A percentile compares a stretch with the other conserved stretches of the same genome.
Conservation (phyloP, 2,888 invertebrate species). For the Octonoba sinensis region DNA sequence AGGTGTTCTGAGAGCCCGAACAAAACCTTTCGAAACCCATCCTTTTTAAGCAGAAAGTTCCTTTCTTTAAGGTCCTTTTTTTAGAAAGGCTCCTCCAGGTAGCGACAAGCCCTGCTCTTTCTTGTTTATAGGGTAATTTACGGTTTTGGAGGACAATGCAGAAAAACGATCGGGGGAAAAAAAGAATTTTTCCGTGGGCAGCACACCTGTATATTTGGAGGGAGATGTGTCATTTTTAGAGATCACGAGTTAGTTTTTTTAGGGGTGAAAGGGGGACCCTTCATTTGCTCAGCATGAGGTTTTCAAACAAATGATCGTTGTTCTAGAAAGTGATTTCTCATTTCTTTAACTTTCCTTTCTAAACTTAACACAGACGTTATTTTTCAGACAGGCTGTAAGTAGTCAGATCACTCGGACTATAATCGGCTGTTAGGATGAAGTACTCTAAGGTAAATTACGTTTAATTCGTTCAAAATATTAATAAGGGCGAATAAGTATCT, state of each 20-base stretch:
- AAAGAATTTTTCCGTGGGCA: slow-evolving; percentile 19
- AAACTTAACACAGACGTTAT: slow-evolving; percentile 47
- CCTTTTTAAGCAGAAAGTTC: slow-evolving; percentile 37
- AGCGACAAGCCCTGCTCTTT: slow-evolving; percentile 20
- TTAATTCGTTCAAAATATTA: too few relatives aligned
- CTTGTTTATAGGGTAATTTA: slow-evolving; percentile 49
- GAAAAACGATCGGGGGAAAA: not conserved
- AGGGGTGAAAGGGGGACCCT: slow-evolving; percentile 16
- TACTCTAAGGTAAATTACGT: not conserved
- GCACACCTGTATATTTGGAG: slow-evolving; percentile 53
- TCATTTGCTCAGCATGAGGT: slow-evolving; percentile 45
- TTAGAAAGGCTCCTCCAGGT: slow-evolving; percentile 24
- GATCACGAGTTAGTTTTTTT: slow-evolving; percentile 9
- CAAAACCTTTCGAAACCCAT: slow-evolving; percentile 36
- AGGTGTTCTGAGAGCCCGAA: slow-evolving; percentile 28
- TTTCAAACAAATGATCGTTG: slow-evolving; percentile 49
- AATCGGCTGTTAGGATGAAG: not conserved
- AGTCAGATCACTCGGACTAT: not conserved
- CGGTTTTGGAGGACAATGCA: slow-evolving; percentile 30
- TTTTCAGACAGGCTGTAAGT: slow-evolving; percentile 20
- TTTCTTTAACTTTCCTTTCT: slow-evolving; percentile 3
- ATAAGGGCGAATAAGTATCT: too few relatives aligned
- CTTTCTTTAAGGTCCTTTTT: slow-evolving; percentile 9
- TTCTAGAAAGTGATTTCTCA: slow-evolving; percentile 51
- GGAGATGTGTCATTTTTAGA: slow-evolving; percentile 19